These are phyloP conservation scores for Porites lutea DNA, from an alignment of 64 coral and sea anemone species.

Conservation along the genomic window DNA sequence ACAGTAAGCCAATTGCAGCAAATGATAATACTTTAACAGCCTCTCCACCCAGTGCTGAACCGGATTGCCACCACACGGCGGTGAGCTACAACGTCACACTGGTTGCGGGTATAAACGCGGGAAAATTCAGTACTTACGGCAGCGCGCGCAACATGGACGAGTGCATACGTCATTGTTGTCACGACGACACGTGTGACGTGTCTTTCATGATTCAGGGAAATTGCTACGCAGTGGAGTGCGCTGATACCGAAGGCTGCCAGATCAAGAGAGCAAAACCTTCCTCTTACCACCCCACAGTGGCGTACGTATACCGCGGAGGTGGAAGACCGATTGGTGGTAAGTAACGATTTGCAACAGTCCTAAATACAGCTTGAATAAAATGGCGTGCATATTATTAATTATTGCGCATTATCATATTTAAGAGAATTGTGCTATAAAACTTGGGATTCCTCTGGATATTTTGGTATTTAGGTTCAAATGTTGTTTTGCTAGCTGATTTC, in stretches of 20 bases:
- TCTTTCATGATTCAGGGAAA: slow-evolving; percentile 94
- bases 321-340: slow-evolving; percentile 80
- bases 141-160: slow-evolving; percentile 72
- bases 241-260: slow-evolving; percentile 64
- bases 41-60: not conserved
- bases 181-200: slow-evolving; percentile 89
- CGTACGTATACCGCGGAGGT: slow-evolving; percentile 82
- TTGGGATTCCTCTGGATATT: too few species aligned
- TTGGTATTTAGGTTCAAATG: too few species aligned
- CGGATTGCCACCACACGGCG: slow-evolving; percentile 78
- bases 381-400: not conserved
- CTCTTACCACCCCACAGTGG: slow-evolving; percentile 84
- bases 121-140: slow-evolving; percentile 93
- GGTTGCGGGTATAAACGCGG: slow-evolving; percentile 86
- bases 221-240: slow-evolving; percentile 88
- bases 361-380: not conserved
- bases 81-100: slow-evolving; percentile 89
- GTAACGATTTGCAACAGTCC: not conserved
- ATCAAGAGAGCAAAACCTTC: slow-evolving; percentile 88
- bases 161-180: slow-evolving; percentile 91
- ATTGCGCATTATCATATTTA: too few species aligned
- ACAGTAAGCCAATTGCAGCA: not conserved
- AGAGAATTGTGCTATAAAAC: too few species aligned
- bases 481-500: too few species aligned
- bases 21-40: not conserved